Base-by-base conservation (phyloP, 2,113 vertebrate genomes). In the Pampusana beccarii region DNA sequence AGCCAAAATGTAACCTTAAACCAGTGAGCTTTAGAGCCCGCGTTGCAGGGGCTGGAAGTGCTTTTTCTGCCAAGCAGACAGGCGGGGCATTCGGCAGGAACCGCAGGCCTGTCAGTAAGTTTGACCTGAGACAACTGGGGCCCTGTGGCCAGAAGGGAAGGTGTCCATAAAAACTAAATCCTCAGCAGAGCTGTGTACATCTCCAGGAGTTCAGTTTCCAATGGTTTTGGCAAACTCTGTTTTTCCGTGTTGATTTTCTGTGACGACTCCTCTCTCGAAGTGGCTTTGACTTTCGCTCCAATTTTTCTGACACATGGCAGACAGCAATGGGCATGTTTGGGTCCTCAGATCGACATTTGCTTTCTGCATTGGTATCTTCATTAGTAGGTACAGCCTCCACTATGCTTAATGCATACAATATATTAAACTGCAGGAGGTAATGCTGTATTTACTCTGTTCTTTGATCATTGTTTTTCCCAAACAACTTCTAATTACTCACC, bases 1-100 rank as follows among this genome's bases (percentile, higher is more conserved):
- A 71, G 62, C 79, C 78, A 78, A 64, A 93, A 67, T 19, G 72
- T 93, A 95, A 94, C 48, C 20, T 78, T 91, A 97, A 96, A 88
- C 93, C 44, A 57, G 44, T 14, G 67, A 86, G 81, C 36, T 88
- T 86, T 88, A 34, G 56, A 95, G 69, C 34, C 79, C 81, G 57
- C 13, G 31, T 50, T 75, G 67, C 50, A 72, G 38, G 28, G 64
- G 40, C 69, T 74, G 25, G 24, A 53, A 66, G 65, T 51, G 54
- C 58, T 88, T 71, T 91, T 80, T 78, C 36, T 29, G 50, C 86
- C 79, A 94, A 89, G 60, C 5, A 3, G 70, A 69, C 26, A 82
- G 58, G 58, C 4, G 2, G 29, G 67, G 57, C 12, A 9, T 62
- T 80, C 56, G 40, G 71, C 78, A 53, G 71, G 46, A 92, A 15